Base-by-base conservation (phyloP, 2,888 invertebrate species). In the Biston betularia region DNA sequence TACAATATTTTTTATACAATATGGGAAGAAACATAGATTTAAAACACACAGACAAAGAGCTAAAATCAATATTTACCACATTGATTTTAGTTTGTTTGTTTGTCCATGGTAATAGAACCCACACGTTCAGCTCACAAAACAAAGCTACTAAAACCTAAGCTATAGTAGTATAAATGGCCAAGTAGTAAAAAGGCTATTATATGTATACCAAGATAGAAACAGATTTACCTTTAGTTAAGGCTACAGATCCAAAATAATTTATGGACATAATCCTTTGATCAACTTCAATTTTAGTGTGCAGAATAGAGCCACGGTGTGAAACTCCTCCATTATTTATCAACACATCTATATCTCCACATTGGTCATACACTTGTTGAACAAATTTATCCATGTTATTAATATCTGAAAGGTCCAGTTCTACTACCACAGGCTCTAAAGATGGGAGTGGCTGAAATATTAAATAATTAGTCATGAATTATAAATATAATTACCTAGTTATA, bases 201-300 rank as follows among this genome's bases (percentile, higher is more conserved):
- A 38, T 11, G 57, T 54, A 45, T 40, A 53, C 14, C 15, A 40
- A 34, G 14, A 46, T 11, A 24, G 42, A 11, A 44, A 12, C 56
- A 33, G 38, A 59, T 33, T 44, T 93, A 97, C 98, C 97, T 96
- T 98, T 98, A 0, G 98, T 98, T 35, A 99, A 89, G 44, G 97
- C 97, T 62, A 99, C 96, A 73, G 98, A 95, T 14, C 99, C 99
- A 92, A 99, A 98, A 88, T 98, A 99, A 93, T 99, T 99, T 8
- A 98, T 96, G 45, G 95, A 91, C 99, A 99, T 99, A 50, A 99
- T 94, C 91, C 96, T 96, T 68, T 96, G 94, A 87, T 98, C 97
- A 10, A 99, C 97, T 83, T 97, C 96, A 46, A 97, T 87, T 49
- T 95, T 94, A 0, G 99, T 98, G 53, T 96, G 94, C 24, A 96